Evolutionary conservation across 2,797 vertebrate genomes (phyloP), one percentile per base, ranked within the genome.

Genomic region (Cynodonichthys magdalenae): DNA sequence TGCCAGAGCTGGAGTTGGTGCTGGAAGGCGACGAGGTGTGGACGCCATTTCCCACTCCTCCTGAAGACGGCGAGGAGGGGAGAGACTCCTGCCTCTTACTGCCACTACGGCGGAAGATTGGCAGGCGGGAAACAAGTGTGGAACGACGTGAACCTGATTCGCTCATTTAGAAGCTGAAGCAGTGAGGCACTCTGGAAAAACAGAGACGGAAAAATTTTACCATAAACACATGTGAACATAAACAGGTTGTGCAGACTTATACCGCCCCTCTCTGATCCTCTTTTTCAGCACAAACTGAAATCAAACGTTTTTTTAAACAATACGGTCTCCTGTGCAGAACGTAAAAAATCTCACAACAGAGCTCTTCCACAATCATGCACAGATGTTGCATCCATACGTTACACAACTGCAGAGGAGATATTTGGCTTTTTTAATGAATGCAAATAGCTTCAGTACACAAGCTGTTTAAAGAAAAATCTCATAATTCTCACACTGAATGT

Each of bases 1-100:
- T 99, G 66, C 98, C 96, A 60, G 96, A 97, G 85, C 97, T 99
- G 63, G 97, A 99, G 87, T 98, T 99, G 0, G 97, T 99, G 92
- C 97, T 99, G 83, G 97, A 97, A 0, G 98, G 98, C 0, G 98
- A 99, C 7, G 97, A 98, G 17, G 95, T 96, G 82, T 97, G 96
- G 62, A 95, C 91, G 17, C 96, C 96, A 76, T 94, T 90, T 1
- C 95, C 93, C 11, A 90, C 95, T 15, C 94, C 92, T 0, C 94
- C 92, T 0, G 97, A 98, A 1, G 97, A 98, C 0, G 97, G 98
- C 0, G 97, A 99, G n/a, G 97, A 98, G 0, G 98, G 98, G 2
- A 99, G 94, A 0, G 97, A 98, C 8, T 98, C 96, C 73, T 96
- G 96, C 81, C 93, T 93, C 80, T 96, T 95, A 73, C 90, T 95